Conservation (phyloP, 2,797 vertebrate species). For the Pseudotriccus pelzelni region DNA sequence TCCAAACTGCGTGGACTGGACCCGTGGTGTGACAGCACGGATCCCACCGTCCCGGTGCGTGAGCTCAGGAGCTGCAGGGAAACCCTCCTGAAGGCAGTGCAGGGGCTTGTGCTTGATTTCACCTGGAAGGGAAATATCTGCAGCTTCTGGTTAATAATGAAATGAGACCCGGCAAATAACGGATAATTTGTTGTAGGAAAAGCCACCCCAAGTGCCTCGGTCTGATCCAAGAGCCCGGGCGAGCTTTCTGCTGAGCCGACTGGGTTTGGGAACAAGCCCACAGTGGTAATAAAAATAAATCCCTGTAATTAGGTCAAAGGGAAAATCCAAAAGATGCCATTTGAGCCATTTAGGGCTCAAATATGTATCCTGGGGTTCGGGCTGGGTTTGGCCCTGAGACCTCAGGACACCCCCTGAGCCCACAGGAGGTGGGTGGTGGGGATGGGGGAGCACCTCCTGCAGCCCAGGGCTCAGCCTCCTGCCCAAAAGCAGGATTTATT, state of each 20-base stretch:
- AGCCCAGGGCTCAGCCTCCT: not conserved
- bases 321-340: not conserved
- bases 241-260: not conserved
- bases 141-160: not conserved
- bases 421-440: accelerated
- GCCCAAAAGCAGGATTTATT: not conserved
- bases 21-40: accelerated
- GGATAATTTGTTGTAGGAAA: not conserved
- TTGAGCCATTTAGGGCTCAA: not conserved
- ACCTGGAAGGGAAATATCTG: not conserved
- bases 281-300: conserved; percentile 3
- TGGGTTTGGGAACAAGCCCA: not conserved
- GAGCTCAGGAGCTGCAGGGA: not conserved
- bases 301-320: not conserved
- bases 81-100: not conserved
- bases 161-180: not conserved
- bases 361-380: not conserved
- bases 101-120: not conserved
- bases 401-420: not conserved
- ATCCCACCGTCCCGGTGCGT: accelerated
- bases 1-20: not conserved
- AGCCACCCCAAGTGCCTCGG: not conserved
- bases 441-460: not conserved
- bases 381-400: not conserved
- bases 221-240: not conserved